phyloP scores from a whole-genome alignment of 2,888 invertebrate species.

The Latheticus oryzae region DNA sequence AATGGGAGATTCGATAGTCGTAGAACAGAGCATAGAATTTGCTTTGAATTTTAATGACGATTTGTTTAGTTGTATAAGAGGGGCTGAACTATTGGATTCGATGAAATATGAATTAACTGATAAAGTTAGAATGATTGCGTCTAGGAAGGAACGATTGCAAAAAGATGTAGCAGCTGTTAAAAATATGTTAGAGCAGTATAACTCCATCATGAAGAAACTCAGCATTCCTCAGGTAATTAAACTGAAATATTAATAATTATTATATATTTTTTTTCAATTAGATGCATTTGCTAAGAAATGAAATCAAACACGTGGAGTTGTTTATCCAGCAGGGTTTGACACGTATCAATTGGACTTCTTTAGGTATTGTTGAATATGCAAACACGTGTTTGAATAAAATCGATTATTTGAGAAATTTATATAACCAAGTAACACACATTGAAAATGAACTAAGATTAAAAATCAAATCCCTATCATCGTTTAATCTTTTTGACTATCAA shows the following conservation, averaged over 20 bases:
- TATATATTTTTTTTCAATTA: conserved; percentile 52
- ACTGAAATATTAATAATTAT: conserved; percentile 6
- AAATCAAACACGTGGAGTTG: conserved; percentile 78
- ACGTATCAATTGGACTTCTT: conserved; percentile 87
- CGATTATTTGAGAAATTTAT: conserved; percentile 73
- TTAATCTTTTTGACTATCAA: conserved; percentile 70
- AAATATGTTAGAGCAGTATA: conserved; percentile 74
- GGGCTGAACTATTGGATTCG: conserved; percentile 81
- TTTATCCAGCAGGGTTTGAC: conserved; percentile 84
- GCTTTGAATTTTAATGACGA: conserved; percentile 74
- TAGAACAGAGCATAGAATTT: conserved; percentile 76
- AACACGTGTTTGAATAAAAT: conserved; percentile 69
- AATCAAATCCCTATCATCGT: conserved; percentile 69
- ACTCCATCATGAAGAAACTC: conserved; percentile 73
- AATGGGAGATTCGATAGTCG: conserved; percentile 74
- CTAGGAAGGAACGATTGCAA: conserved; percentile 74
- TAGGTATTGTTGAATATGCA: conserved; percentile 83
- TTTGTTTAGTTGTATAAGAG: conserved; percentile 76
- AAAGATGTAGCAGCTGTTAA: conserved; percentile 74
- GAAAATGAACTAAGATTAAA: conserved; percentile 72
- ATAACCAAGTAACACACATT: conserved; percentile 77
- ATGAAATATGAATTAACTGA: conserved; percentile 72
- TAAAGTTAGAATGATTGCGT: conserved; percentile 69
- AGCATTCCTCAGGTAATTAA: conserved; percentile 73
- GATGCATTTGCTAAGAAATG: conserved; percentile 76